phyloP scores from a whole-genome alignment of 2,113 vertebrate species.

The Callopanchax toddi region DNA sequence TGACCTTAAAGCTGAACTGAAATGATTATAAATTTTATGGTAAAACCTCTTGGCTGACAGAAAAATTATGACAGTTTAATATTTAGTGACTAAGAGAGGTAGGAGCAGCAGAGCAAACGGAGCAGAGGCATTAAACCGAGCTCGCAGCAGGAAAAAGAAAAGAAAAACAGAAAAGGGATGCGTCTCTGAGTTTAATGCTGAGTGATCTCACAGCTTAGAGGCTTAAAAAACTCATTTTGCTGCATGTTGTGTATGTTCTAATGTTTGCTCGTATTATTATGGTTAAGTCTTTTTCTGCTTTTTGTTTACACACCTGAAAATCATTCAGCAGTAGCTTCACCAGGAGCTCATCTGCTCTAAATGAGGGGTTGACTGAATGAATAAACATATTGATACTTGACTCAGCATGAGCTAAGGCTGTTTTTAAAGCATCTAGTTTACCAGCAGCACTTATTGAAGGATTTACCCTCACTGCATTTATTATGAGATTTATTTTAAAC shows the following conservation, averaged over 20 bases:
- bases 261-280: not conserved
- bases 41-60: constrained; percentile 9
- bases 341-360: not conserved
- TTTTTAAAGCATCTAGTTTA: no score
- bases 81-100: not conserved
- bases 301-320: not conserved
- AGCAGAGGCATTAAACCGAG: constrained; percentile 20
- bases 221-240: constrained; percentile 1
- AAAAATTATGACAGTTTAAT: constrained; percentile 28
- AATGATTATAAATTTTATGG: constrained; percentile 6
- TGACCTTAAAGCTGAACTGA: not conserved
- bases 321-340: not conserved
- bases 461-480: no score
- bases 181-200: constrained; percentile 29
- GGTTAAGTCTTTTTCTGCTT: not conserved
- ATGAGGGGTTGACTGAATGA: no score
- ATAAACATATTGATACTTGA: no score
- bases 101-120: constrained; percentile 6
- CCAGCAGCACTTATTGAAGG: no score
- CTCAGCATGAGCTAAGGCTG: no score
- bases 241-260: constrained; percentile 2
- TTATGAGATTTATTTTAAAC: no score
- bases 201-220: constrained; percentile 21
- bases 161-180: constrained; percentile 5
- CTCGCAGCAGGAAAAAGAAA: no score